These are phyloP conservation scores for Zelleria hepariella DNA, from an alignment of 2,888 invertebrate genomes.

Conservation along the genomic window DNA sequence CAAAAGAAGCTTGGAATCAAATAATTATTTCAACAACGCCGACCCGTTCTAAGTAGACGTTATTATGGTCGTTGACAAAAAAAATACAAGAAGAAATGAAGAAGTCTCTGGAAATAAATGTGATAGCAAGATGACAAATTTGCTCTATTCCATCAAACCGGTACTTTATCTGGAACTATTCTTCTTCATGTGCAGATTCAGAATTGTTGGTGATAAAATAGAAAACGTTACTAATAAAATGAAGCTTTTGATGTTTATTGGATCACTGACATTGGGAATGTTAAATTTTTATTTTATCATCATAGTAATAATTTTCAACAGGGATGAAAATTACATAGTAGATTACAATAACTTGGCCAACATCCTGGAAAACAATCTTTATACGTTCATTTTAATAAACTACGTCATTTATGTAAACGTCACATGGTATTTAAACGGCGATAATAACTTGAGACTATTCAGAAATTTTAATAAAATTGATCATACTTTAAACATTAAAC, in stretches of 20 bases:
- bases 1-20: neutral
- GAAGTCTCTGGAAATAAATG: constrained; percentile 7
- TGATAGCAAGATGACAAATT: constrained; percentile 8
- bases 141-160: constrained; percentile 23
- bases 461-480: neutral
- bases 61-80: neutral
- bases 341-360: neutral
- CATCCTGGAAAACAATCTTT: neutral
- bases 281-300: neutral
- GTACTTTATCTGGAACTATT: constrained; percentile 24
- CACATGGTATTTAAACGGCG: neutral
- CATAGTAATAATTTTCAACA: neutral
- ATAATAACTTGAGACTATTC: neutral
- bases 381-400: neutral
- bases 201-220: constrained; percentile 18
- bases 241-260: constrained; percentile 23
- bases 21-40: neutral
- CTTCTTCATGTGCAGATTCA: constrained; percentile 36
- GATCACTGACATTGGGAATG: neutral
- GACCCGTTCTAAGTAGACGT: neutral
- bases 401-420: neutral
- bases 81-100: neutral
- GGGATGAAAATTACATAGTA: no score
- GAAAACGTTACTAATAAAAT: constrained; percentile 13
- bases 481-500: neutral